Evolutionary conservation across 1,140 invertebrate species (phyloP).

Genomic region (Drosophila aff.): DNA sequence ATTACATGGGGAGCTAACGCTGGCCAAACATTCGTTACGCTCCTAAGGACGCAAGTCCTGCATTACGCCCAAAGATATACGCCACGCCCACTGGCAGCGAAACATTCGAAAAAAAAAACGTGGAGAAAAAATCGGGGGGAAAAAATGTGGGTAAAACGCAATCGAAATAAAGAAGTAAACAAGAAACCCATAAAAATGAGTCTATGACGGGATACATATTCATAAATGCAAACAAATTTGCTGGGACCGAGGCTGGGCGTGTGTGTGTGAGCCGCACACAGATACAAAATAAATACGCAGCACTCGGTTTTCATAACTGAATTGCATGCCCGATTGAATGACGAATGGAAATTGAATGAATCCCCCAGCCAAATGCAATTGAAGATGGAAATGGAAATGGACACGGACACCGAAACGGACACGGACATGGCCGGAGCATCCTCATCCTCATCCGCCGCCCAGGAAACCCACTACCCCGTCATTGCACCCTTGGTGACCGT

Average conservation of each 20-base stretch:
- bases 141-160: conserved; percentile 26
- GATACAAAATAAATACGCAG: conserved; percentile 67
- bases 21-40: conserved; percentile 39
- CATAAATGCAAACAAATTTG: conserved; percentile 77
- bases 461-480: neutral
- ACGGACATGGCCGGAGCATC: conserved; percentile 19
- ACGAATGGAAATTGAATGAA: conserved; percentile 65
- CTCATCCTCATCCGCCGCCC: neutral
- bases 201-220: conserved; percentile 60
- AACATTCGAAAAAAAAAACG: conserved; percentile 17
- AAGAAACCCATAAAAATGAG: conserved; percentile 71
- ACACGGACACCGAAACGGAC: conserved; percentile 19
- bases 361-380: conserved; percentile 53
- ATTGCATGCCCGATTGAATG: conserved; percentile 65
- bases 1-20: conserved; percentile 72
- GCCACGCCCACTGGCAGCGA: conserved; percentile 54
- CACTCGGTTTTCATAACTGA: conserved; percentile 69
- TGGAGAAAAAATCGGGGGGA: conserved; percentile 3
- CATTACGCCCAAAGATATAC: conserved; percentile 65
- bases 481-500: conserved; percentile 9
- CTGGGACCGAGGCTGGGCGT: neutral
- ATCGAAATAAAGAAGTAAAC: conserved; percentile 55
- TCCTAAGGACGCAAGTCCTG: conserved; percentile 34
- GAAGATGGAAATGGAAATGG: conserved; percentile 49
- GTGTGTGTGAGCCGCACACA: conserved; percentile 15